A percentile compares a stretch with the other conserved stretches of the same genome.
These are phyloP conservation scores for Pteropus alecto DNA, from an alignment of 2,113 vertebrate species.

Conservation along the genomic window DNA sequence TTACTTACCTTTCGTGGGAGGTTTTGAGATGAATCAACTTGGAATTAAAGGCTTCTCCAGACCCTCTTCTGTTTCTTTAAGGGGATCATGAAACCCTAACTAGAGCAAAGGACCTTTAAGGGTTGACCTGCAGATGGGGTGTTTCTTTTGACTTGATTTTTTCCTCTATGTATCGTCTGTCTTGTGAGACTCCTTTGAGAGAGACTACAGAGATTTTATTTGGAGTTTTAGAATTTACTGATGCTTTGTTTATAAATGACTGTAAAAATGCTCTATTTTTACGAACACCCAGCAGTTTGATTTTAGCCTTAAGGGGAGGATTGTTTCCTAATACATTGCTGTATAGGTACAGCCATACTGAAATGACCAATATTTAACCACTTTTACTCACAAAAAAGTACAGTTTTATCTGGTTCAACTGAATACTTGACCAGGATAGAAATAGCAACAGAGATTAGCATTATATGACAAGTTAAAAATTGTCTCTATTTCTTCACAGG, in stretches of 20 bases:
- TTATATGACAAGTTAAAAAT: background rate
- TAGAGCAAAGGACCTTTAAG: background rate
- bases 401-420: background rate
- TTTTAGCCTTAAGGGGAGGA: background rate
- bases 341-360: background rate
- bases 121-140: background rate
- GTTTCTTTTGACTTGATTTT: background rate
- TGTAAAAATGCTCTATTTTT: background rate
- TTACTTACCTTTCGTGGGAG: background rate
- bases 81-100: background rate
- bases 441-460: slow-evolving; percentile 1
- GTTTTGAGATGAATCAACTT: background rate
- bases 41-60: background rate
- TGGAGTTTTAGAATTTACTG: background rate
- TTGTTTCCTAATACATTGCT: background rate
- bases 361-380: background rate
- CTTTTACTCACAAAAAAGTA: background rate
- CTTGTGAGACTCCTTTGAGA: background rate
- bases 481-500: background rate
- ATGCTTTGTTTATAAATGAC: background rate
- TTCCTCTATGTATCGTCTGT: background rate
- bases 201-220: background rate
- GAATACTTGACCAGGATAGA: background rate
- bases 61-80: background rate
- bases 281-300: background rate